Conservation (phyloP, 2,888 invertebrate genomes). For the Lithophane socia region DNA sequence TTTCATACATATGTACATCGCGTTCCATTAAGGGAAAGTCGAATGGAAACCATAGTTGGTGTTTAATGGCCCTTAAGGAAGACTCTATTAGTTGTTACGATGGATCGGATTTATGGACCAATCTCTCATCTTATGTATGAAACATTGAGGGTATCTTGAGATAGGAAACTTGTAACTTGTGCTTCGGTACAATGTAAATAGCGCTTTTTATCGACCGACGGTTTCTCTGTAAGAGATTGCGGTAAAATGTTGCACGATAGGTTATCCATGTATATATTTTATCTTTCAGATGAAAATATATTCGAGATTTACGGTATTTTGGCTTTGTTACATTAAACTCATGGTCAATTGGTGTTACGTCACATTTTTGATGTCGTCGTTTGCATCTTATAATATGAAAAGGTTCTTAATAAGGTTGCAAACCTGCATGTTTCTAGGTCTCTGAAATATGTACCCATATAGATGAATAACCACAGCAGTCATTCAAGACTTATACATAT, state of each 20-base stretch:
- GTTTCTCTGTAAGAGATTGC: conserved; percentile 25
- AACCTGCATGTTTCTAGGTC: background rate
- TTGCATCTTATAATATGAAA: too few relatives aligned
- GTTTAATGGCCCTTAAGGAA: conserved; percentile 80
- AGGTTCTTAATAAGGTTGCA: too few relatives aligned
- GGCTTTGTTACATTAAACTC: background rate
- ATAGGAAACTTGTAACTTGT: too few relatives aligned
- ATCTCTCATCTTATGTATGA: conserved; percentile 74
- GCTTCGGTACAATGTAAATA: conserved; percentile 57
- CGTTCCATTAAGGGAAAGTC: conserved; percentile 53
- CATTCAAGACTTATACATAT: too few relatives aligned
- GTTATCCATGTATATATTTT: conserved; percentile 20
- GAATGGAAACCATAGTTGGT: conserved; percentile 70
- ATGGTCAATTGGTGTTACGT: background rate
- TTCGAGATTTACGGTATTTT: background rate
- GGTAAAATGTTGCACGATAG: conserved; percentile 43
- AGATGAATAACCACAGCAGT: too few relatives aligned
- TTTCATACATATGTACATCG: conserved; percentile 43
- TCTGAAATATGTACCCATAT: background rate
- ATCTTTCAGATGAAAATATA: conserved; percentile 8
- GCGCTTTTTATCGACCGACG: conserved; percentile 47
- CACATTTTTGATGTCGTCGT: background rate
- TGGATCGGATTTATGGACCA: conserved; percentile 78
- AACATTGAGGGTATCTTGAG: conserved; percentile 65
- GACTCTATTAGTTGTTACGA: conserved; percentile 81